phyloP scores from a whole-genome alignment of 2,113 vertebrate species.

The Heptranchias perlo region DNA sequence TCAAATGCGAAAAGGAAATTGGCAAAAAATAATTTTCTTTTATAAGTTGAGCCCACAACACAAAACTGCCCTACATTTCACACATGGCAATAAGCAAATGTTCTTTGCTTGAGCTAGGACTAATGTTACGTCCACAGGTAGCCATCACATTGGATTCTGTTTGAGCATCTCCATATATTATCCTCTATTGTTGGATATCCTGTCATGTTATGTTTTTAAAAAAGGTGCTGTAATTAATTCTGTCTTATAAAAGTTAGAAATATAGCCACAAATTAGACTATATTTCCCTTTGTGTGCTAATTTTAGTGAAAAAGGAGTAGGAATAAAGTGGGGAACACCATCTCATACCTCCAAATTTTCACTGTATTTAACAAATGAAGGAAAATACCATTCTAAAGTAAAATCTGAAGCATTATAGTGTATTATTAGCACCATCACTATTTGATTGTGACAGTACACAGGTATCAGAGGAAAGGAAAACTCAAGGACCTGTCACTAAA shows the following conservation, averaged over 20 bases:
- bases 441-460: neutral
- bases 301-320: neutral
- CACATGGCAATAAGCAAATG: neutral
- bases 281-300: neutral
- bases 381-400: neutral
- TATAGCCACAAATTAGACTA: neutral
- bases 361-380: neutral
- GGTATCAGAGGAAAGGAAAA: neutral
- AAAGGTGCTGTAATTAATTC: neutral
- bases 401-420: neutral
- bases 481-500: neutral
- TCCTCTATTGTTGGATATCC: neutral
- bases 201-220: neutral
- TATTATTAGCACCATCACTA: too few species aligned
- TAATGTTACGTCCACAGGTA: neutral
- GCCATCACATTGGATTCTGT: neutral
- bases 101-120: neutral
- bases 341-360: neutral
- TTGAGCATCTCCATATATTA: neutral
- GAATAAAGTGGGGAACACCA: neutral
- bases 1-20: constrained; percentile 12
- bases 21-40: neutral
- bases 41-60: neutral
- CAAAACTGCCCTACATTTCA: neutral
- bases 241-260: neutral